These are phyloP conservation scores for Esox niger DNA, from an alignment of 2,113 vertebrate genomes.

Conservation along the genomic window DNA sequence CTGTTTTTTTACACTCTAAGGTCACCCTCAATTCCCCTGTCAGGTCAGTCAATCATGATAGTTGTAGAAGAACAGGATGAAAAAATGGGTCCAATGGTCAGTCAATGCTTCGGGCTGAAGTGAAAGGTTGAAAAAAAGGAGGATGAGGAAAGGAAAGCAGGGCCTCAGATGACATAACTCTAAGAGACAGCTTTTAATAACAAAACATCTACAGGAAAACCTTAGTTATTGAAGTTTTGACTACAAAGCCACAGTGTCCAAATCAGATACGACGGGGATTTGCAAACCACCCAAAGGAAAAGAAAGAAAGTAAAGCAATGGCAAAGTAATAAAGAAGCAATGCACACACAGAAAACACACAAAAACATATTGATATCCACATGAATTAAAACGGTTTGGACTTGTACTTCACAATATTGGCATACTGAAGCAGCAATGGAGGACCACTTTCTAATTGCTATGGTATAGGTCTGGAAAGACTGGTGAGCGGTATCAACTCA, in stretches of 20 bases:
- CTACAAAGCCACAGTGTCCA: not conserved
- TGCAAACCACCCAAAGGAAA: not conserved
- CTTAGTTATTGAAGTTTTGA: not conserved
- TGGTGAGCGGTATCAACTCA: constrained; percentile 51
- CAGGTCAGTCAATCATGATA: constrained; percentile 40
- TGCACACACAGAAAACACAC: constrained; percentile 1
- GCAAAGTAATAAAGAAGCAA: not conserved
- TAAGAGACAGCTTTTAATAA: constrained; percentile 3
- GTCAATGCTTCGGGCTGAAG: constrained; percentile 32
- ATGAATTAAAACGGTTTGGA: constrained; percentile 19
- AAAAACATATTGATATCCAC: not conserved
- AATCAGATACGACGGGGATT: not conserved
- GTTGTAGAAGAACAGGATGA: constrained; percentile 10
- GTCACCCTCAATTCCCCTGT: constrained; percentile 34
- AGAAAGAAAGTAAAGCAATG: constrained; percentile 1
- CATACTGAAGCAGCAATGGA: not conserved
- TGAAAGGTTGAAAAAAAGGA: constrained; percentile 19
- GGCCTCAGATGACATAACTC: constrained; percentile 22
- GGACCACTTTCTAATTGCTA: constrained; percentile 26
- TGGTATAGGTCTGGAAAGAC: constrained; percentile 34
- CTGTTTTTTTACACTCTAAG: constrained; percentile 35
- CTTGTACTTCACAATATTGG: constrained; percentile 1
- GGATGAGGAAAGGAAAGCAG: constrained; percentile 4
- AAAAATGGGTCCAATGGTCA: constrained; percentile 12
- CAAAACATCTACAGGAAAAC: not conserved